Percentiles rank a stretch among this genome's conserved stretches.
Evolutionary conservation across 1,140 invertebrate genomes (phyloP).

Genomic region (Aradophagus sp.): DNA sequence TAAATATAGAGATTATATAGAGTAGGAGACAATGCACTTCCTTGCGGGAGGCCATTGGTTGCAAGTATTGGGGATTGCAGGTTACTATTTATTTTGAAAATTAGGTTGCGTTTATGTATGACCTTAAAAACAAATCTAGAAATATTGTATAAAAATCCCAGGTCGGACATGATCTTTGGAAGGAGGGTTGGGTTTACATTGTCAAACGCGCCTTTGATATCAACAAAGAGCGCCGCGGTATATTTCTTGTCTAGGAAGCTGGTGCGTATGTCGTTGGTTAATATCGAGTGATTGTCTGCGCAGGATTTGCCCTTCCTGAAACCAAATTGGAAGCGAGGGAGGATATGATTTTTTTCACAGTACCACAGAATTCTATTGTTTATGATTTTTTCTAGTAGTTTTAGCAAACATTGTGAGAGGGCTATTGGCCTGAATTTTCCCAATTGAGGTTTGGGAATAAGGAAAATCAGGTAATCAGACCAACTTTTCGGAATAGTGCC

Average conservation of each 20-base stretch:
- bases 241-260: not conserved
- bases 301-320: not conserved
- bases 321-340: not conserved
- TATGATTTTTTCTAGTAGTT: not conserved
- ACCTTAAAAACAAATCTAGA: not conserved
- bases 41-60: not conserved
- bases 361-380: not conserved
- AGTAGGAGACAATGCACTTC: not conserved
- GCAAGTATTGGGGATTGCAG: not conserved
- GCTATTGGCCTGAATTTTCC: not conserved
- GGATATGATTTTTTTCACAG: conserved; percentile 1
- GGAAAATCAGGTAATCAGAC: conserved; percentile 3
- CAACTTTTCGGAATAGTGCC: not conserved
- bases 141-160: not conserved
- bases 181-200: not conserved
- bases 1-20: not conserved
- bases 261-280: not conserved
- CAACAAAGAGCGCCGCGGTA: not conserved
- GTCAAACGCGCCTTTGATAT: not conserved
- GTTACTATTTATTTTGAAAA: not conserved
- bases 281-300: not conserved
- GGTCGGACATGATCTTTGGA: not conserved
- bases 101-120: not conserved
- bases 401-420: not conserved
- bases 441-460: not conserved